Evolutionary conservation across 1,140 invertebrate species (phyloP).

Genomic region (Atta colombica): DNA sequence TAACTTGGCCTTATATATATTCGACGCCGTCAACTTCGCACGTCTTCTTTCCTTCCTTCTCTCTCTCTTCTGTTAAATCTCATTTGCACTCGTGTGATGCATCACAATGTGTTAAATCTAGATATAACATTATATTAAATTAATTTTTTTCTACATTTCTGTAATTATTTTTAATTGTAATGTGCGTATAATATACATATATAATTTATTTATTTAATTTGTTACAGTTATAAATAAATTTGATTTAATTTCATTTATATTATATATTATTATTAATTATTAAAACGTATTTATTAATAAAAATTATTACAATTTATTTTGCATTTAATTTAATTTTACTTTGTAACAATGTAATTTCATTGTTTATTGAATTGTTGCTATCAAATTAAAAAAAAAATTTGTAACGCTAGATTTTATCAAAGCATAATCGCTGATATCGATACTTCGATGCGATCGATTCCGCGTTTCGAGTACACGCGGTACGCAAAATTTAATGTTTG

Average conservation of each 20-base stretch:
- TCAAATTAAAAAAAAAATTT: constrained; percentile 3
- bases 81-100: background rate
- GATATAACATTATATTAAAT: background rate
- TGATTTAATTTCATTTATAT: background rate
- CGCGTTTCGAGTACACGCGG: background rate
- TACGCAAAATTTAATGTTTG: constrained; percentile 22
- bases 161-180: background rate
- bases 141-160: background rate
- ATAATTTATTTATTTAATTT: background rate
- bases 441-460: background rate
- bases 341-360: background rate
- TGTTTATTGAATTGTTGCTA: background rate
- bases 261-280: background rate
- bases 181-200: background rate
- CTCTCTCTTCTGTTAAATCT: background rate
- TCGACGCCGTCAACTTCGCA: constrained; percentile 9
- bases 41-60: background rate
- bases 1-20: constrained; percentile 28
- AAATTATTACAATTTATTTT: constrained; percentile 2
- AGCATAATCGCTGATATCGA: background rate
- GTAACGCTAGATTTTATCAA: background rate
- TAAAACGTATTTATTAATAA: background rate
- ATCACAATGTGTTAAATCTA: background rate
- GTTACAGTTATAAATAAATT: background rate
- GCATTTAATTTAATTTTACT: background rate